Percentiles rank a stretch among this genome's conserved stretches.
Conservation (phyloP, 1,140 invertebrate species). For the Drosophila sp. region DNA sequence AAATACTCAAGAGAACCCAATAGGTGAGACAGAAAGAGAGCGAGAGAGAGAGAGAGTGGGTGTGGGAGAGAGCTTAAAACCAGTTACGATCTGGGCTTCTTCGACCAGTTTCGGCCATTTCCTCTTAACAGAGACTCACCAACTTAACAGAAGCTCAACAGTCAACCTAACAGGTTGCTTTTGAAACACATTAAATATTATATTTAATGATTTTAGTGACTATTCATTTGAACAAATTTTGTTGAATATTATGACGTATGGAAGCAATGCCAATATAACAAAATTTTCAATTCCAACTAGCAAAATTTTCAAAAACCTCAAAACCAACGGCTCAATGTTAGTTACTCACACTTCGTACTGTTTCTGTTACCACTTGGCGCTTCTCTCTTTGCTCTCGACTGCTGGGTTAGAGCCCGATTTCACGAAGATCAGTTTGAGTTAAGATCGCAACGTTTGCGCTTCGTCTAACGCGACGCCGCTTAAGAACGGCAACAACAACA, state of each 20-base stretch:
- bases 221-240: too few relatives aligned
- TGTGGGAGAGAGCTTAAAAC: slow-evolving; percentile 27
- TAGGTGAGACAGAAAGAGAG: slow-evolving; percentile 13
- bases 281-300: too few relatives aligned
- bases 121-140: not conserved
- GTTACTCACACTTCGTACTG: too few relatives aligned
- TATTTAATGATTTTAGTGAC: too few relatives aligned
- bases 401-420: not conserved
- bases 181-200: not conserved
- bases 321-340: too few relatives aligned
- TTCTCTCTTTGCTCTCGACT: not conserved
- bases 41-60: not conserved
- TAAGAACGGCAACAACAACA: slow-evolving; percentile 27
- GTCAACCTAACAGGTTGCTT: not conserved
- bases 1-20: slow-evolving; percentile 8
- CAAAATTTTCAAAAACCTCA: too few relatives aligned
- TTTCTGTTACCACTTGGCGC: not conserved
- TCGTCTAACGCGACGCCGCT: slow-evolving; percentile 23
- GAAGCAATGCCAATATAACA: too few relatives aligned
- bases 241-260: too few relatives aligned
- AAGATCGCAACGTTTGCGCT: slow-evolving; percentile 49
- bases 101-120: slow-evolving; percentile 62
- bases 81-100: slow-evolving; percentile 47
- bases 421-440: slow-evolving; percentile 63
- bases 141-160: not conserved